Percentiles rank a stretch among this genome's conserved stretches.
Evolutionary conservation across 2,888 invertebrate species (phyloP).

Genomic region (Rapana venosa): DNA sequence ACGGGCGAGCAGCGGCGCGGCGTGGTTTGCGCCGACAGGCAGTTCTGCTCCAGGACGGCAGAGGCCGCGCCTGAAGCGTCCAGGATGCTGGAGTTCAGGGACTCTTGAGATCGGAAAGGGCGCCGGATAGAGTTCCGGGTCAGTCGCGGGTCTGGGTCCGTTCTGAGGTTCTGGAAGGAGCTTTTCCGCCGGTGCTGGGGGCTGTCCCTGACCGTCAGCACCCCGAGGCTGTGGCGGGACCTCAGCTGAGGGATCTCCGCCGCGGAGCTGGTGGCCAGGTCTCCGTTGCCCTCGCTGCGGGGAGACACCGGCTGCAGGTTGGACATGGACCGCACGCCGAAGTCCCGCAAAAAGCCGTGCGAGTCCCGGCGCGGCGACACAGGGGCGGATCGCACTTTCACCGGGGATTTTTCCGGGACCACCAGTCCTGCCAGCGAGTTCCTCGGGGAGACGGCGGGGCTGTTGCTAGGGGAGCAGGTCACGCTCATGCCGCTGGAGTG

Average conservation of each 20-base stretch:
- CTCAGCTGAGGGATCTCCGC: constrained; percentile 67
- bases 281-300: not conserved
- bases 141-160: constrained; percentile 7
- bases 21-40: constrained; percentile 22
- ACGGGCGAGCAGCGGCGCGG: constrained; percentile 39
- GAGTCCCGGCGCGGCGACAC: constrained; percentile 66
- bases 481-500: constrained; percentile 61
- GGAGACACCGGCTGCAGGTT: constrained; percentile 42
- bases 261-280: constrained; percentile 57
- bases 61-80: constrained; percentile 24
- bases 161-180: constrained; percentile 61
- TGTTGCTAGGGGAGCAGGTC: constrained; percentile 58
- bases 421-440: constrained; percentile 57
- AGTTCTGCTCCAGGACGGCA: not conserved
- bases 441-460: constrained; percentile 55
- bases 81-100: not conserved
- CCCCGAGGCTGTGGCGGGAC: constrained; percentile 64
- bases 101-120: constrained; percentile 43
- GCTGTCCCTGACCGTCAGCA: constrained; percentile 63
- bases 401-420: constrained; percentile 50
- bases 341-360: constrained; percentile 50
- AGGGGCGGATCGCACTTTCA: constrained; percentile 59
- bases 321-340: constrained; percentile 48
- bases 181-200: constrained; percentile 72
- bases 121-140: constrained; percentile 16